These are phyloP conservation scores for Torymus aiolomorphi DNA, from an alignment of 2,888 invertebrate species.

Conservation along the genomic window DNA sequence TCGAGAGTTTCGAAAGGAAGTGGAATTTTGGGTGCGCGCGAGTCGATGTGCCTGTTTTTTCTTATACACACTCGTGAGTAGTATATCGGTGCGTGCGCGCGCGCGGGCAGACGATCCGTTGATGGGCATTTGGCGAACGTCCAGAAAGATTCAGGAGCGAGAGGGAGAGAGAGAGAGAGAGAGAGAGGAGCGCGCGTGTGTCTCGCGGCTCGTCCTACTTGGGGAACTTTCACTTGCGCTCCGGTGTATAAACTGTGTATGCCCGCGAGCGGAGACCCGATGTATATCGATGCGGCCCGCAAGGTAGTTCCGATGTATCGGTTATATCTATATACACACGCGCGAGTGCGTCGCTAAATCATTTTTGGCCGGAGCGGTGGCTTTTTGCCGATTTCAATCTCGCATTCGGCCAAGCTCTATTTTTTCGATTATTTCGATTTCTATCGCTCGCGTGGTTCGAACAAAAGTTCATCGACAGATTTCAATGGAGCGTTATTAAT, in stretches of 20 bases:
- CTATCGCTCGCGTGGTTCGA: too few species aligned
- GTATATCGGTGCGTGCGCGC: neutral
- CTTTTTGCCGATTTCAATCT: too few species aligned
- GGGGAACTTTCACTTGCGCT: constrained; percentile 74
- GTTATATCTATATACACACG: too few species aligned
- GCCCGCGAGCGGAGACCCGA: neutral
- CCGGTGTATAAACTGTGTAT: neutral
- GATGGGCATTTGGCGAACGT: constrained; percentile 71
- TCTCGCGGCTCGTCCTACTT: constrained; percentile 70
- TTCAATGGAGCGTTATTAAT: too few species aligned
- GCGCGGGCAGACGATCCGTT: constrained; percentile 54
- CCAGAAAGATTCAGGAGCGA: constrained; percentile 67
- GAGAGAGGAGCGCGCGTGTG: neutral
- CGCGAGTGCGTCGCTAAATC: too few species aligned
- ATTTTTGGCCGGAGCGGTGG: too few species aligned
- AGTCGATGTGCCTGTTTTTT: neutral
- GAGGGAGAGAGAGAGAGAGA: constrained; percentile 46
- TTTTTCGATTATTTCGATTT: too few species aligned
- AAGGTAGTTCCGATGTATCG: constrained; percentile 31
- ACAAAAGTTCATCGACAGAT: too few species aligned
- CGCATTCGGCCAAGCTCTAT: too few species aligned
- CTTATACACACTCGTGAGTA: neutral
- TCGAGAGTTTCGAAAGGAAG: constrained; percentile 45
- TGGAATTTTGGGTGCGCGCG: constrained; percentile 36
- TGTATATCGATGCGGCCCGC: constrained; percentile 7